Conservation (phyloP, 2,797 vertebrate genomes). For the Gephyroberyx darwinii region DNA sequence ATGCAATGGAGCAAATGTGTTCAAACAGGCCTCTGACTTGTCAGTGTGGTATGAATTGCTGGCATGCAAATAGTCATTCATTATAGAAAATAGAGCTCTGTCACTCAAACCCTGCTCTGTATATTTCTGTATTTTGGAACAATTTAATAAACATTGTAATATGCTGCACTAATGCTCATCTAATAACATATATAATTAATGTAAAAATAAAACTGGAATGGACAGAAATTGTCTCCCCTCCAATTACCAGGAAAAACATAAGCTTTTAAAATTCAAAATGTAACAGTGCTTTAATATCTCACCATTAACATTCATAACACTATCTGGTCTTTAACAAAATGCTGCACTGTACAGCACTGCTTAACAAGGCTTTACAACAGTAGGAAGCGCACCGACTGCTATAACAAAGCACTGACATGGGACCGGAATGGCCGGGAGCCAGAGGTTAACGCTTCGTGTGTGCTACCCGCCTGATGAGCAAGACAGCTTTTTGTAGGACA, state of each 20-base stretch:
- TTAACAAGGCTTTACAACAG: constrained; percentile 17
- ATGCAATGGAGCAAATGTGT: background rate
- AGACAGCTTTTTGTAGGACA: constrained; percentile 68
- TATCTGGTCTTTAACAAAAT: background rate
- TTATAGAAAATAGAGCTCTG: background rate
- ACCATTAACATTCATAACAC: constrained; percentile 17
- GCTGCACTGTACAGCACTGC: constrained; percentile 16
- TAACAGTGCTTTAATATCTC: background rate
- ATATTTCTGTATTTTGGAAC: no score
- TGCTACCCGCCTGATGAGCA: constrained; percentile 41
- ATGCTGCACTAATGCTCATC: no score
- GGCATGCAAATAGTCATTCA: background rate
- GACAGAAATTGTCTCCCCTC: no score
- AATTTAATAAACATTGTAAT: no score
- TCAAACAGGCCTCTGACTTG: background rate
- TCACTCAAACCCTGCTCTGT: no score
- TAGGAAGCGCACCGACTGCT: background rate
- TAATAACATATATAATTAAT: no score
- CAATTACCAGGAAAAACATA: no score
- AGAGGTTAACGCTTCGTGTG: constrained; percentile 42
- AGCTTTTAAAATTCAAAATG: no score
- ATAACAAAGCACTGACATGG: constrained; percentile 12
- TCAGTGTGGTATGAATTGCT: background rate
- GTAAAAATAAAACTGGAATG: no score
- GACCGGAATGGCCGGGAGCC: constrained; percentile 39